Base-by-base conservation (phyloP, 2,113 vertebrate species). In the Puffinus mauretanicus region DNA sequence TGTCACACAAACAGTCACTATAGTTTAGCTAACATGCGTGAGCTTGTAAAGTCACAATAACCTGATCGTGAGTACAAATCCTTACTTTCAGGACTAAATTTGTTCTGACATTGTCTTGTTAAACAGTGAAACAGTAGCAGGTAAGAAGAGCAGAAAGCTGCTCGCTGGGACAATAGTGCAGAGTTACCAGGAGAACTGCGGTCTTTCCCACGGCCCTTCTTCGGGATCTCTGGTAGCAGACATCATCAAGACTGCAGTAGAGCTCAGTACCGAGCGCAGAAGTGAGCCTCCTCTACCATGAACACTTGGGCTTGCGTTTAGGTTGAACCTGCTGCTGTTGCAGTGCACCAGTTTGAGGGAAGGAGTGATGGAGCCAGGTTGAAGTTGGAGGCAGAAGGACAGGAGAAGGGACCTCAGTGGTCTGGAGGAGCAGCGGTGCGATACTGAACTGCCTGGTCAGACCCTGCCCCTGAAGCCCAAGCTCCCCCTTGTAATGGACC, bases 31-130 rank as follows among this genome's bases (percentile, higher is more conserved):
- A 87, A 95, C 94, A 88, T 27, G 71, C 62, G 16, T 82, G 79
- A 94, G 92, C 93, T 91, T 94, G 96, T 96, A 95, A 90, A 97
- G 93, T 73, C 96, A 73, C 90, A 61, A 94, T 80, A 94, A 96
- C 92, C 93, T 20, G 66, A 96, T 58, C 18, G 9, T 73, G 67
- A 87, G 89, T 90, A 94, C 97, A 96, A 97, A 96, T 77, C 76
- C 62, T 82, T 57, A 88, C 95, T 97, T 95, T 76, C 70, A 89
- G 78, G 88, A 42, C 80, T 89, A 85, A 96, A 88, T 91, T 92
- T 94, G 92, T 93, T 92, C 97, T 92, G 81, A 93, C 88, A 64
- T 93, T 93, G 94, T 92, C 93, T 95, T 91, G 85, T 91, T 91
- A 88, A 95, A 64, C 92, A 96, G 94, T 88, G 90, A 79, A 97